A percentile compares a stretch with the other conserved stretches of the same genome.
Evolutionary conservation across 2,888 invertebrate species (phyloP).

Genomic region (Monochamus alternatus): DNA sequence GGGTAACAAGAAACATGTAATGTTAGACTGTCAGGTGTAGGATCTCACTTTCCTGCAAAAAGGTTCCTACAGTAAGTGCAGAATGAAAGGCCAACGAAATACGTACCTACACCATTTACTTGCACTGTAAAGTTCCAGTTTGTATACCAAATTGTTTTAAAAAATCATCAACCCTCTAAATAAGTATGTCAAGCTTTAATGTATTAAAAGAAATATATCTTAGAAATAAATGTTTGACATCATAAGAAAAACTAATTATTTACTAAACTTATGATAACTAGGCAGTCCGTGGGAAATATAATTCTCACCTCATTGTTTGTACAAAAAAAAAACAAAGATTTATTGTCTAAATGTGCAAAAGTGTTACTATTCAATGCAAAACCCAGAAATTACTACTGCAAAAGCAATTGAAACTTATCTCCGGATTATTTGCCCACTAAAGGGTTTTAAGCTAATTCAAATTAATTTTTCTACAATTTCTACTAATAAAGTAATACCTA

Average conservation of each 20-base stretch:
- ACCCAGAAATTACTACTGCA: not conserved
- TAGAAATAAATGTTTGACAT: not conserved
- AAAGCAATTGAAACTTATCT: not conserved
- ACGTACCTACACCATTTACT: conserved; percentile 10
- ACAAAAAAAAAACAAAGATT: not conserved
- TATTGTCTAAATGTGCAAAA: not conserved
- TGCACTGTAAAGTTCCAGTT: conserved; percentile 29
- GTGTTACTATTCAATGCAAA: not conserved
- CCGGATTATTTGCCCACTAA: not conserved
- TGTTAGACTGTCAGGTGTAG: conserved; percentile 30
- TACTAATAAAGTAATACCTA: too few species aligned
- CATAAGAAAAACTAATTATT: not conserved
- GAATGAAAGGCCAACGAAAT: conserved; percentile 31
- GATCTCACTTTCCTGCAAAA: conserved; percentile 15
- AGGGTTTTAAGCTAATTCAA: too few species aligned
- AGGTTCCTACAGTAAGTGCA: conserved; percentile 35
- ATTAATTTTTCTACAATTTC: too few species aligned
- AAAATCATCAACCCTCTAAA: conserved; percentile 18
- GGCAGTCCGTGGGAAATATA: not conserved
- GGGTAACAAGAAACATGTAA: conserved; percentile 27
- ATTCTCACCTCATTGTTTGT: not conserved
- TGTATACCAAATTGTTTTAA: conserved; percentile 35
- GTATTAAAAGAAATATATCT: not conserved
- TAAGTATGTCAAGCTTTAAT: not conserved
- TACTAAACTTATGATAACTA: not conserved